Evolutionary conservation across 2,888 invertebrate genomes (phyloP).

Genomic region (Oscheius sp.): DNA sequence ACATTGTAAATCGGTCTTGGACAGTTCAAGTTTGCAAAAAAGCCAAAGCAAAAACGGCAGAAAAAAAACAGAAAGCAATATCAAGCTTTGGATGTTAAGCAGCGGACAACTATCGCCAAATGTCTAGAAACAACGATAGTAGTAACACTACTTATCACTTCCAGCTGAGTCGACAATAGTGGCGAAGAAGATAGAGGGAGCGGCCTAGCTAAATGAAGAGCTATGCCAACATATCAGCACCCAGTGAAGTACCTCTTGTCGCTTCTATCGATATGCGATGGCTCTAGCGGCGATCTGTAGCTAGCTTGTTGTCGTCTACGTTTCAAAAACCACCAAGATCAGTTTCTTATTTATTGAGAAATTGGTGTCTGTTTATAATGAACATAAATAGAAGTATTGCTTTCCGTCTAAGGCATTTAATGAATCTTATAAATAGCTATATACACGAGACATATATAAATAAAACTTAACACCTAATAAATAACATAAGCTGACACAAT

Average conservation of each 20-base stretch:
- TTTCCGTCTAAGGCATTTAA: conserved; percentile 13
- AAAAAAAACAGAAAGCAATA: neutral
- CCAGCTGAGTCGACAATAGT: neutral
- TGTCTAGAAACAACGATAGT: conserved; percentile 7
- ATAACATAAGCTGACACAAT: conserved; percentile 9
- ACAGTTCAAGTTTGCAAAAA: no score
- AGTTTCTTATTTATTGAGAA: neutral
- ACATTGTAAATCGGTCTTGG: no score
- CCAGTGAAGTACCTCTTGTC: conserved; percentile 35
- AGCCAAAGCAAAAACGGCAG: no score
- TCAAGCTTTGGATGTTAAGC: conserved; percentile 22
- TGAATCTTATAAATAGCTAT: conserved; percentile 5
- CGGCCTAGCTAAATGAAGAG: conserved; percentile 21
- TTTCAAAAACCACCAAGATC: neutral
- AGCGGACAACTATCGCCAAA: conserved; percentile 25
- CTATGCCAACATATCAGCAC: conserved; percentile 34
- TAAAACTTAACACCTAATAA: conserved; percentile 3
- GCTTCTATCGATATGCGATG: conserved; percentile 32
- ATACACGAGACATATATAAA: neutral
- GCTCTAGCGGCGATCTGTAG: conserved; percentile 8
- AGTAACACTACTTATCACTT: conserved; percentile 34
- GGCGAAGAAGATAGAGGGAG: conserved; percentile 14
- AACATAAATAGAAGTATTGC: conserved; percentile 11
- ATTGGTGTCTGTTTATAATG: neutral
- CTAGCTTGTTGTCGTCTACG: neutral